These are phyloP conservation scores for Leucoraja erinaceus DNA, from an alignment of 2,113 vertebrate genomes.

Conservation along the genomic window DNA sequence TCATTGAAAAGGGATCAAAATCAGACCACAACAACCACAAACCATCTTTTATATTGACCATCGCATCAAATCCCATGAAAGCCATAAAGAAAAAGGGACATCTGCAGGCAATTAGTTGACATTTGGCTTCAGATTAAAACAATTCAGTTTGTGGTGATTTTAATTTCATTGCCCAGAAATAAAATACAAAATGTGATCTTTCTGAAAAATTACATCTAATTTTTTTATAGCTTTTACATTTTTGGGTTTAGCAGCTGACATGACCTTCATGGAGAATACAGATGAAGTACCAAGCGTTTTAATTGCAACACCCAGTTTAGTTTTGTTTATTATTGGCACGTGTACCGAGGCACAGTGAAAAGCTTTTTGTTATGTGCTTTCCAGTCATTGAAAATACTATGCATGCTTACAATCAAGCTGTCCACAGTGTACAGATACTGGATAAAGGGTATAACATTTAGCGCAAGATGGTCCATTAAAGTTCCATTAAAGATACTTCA, in stretches of 20 bases:
- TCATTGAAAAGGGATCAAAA: slow-evolving; percentile 1
- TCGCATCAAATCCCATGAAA: slow-evolving; percentile 12
- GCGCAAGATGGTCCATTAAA: too few relatives aligned
- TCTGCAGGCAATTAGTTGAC: neutral
- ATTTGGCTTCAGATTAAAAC: neutral
- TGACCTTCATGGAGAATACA: neutral
- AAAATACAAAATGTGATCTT: neutral
- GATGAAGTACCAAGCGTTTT: neutral
- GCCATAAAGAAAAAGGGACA: neutral
- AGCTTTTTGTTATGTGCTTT: too few relatives aligned
- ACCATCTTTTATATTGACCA: neutral
- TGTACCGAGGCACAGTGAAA: too few relatives aligned
- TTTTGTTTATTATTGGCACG: too few relatives aligned
- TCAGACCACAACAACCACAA: neutral
- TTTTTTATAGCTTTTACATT: neutral
- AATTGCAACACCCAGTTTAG: too few relatives aligned
- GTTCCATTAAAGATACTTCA: too few relatives aligned
- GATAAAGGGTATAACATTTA: too few relatives aligned
- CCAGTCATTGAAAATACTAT: too few relatives aligned
- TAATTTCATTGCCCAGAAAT: neutral
- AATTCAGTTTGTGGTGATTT: neutral
- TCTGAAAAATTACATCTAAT: neutral
- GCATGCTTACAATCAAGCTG: too few relatives aligned
- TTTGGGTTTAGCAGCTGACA: neutral
- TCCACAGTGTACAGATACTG: too few relatives aligned